Base-by-base conservation (phyloP, 1,140 invertebrate genomes). In the Cydia amplana region DNA sequence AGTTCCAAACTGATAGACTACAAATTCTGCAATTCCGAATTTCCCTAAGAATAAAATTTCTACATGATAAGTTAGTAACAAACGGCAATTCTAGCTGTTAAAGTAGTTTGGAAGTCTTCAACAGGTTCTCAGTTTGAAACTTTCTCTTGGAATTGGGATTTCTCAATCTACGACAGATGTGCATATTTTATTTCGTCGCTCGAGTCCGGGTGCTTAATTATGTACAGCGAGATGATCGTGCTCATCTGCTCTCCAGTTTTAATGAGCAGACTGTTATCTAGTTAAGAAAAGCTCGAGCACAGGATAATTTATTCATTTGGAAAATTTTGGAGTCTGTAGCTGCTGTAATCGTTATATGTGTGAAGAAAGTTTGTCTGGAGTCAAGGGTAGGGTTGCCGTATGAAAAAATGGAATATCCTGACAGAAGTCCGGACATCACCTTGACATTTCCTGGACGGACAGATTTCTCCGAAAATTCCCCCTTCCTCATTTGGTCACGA, bases 181-280 rank as follows among this genome's bases (percentile, higher is more conserved):
- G 84, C 87, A 91, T 91, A 87, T 89, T 91, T 87, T 85, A 89
- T 90, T 83, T 80, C 73, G 78, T 77, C 25, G 77, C 72, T 73
- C 64, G 77, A 80, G 32, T 72, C 51, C 43, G 55, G 32, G 79
- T 84, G 79, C 80, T 88, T 84, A 88, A 86, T 88, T 88, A 88
- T 88, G 83, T 78, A 88, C 80, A 85, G 82, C 78, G 76, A 79
- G 79, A 87, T 87, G 74, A 88, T 85, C 84, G 80, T 77, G 78
- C 72, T 73, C 79, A 82, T 86, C 83, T 82, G 78, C 72, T 73
- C 83, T 82, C 79, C 81, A 83, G 79, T 78, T 79, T 85, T 86
- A 84, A 87, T 84, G 82, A 81, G 77, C 74, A 73, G 82, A 83
- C 65, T 40, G 65, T 70, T 70, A 70, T 40, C 65, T 18, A 70